Evolutionary conservation across 2,797 vertebrate species (phyloP).

Genomic region (Cirrhinus mrigala): DNA sequence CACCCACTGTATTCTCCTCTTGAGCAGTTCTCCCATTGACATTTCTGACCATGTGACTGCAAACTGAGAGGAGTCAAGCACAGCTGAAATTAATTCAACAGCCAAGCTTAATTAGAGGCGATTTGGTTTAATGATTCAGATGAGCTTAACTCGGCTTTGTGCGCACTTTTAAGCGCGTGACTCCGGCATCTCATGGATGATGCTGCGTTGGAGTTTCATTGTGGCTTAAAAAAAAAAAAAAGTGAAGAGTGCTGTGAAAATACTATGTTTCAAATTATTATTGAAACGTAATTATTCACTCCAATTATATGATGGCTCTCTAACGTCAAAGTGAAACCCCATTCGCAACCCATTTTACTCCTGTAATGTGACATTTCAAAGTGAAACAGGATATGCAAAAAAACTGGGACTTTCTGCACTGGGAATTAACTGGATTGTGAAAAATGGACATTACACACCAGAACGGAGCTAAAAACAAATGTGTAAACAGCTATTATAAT

Average conservation of each 20-base stretch:
- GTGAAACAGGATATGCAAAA: constrained; percentile 8
- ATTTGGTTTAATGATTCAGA: constrained; percentile 62
- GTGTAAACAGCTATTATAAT: background rate
- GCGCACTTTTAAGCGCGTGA: constrained; percentile 45
- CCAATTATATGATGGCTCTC: constrained; percentile 3
- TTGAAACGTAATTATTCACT: constrained; percentile 29
- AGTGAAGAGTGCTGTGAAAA: constrained; percentile 19
- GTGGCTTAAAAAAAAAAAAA: background rate
- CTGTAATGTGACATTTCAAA: constrained; percentile 14
- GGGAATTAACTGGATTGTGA: background rate
- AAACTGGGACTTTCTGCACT: no score
- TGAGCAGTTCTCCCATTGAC: constrained; percentile 39
- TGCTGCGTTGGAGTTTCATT: constrained; percentile 21
- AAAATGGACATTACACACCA: background rate
- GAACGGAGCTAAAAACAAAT: background rate
- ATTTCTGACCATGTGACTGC: constrained; percentile 50
- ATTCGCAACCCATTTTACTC: background rate
- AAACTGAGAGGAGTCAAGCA: constrained; percentile 61
- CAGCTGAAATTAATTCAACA: constrained; percentile 64
- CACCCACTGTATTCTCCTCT: constrained; percentile 42
- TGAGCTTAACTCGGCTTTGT: constrained; percentile 61
- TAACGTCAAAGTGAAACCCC: constrained; percentile 9
- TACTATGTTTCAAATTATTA: constrained; percentile 26
- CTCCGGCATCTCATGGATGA: constrained; percentile 42
- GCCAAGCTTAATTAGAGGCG: constrained; percentile 64